Evolutionary conservation across 1,140 invertebrate genomes (phyloP).

Genomic region (Penaeus vannamei): DNA sequence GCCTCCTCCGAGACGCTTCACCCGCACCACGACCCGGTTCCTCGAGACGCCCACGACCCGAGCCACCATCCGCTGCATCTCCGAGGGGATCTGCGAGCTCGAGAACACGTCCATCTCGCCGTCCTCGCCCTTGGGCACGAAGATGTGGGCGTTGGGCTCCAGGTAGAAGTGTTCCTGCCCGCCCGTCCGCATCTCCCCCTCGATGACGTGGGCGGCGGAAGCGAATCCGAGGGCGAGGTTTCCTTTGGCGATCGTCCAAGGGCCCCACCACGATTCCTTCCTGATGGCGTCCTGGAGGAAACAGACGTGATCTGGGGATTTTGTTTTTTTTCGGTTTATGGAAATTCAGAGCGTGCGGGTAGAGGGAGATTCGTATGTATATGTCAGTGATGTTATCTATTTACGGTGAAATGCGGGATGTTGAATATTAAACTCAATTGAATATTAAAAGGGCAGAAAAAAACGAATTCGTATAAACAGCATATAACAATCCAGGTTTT

Average conservation of each 20-base stretch:
- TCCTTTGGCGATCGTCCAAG: slow-evolving; percentile 73
- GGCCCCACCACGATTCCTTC: slow-evolving; percentile 77
- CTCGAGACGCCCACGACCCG: slow-evolving; percentile 81
- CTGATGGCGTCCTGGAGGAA: slow-evolving; percentile 79
- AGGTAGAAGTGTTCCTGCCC: slow-evolving; percentile 98
- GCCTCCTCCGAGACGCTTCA: slow-evolving; percentile 92
- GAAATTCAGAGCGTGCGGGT: too few relatives aligned
- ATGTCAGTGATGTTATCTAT: too few relatives aligned
- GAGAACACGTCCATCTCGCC: slow-evolving; percentile 89
- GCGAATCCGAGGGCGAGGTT: slow-evolving; percentile 79
- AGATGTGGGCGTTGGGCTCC: slow-evolving; percentile 85
- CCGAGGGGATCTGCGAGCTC: slow-evolving; percentile 87
- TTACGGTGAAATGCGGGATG: too few relatives aligned
- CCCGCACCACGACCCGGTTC: slow-evolving; percentile 83
- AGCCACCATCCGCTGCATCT: slow-evolving; percentile 80
- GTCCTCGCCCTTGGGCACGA: slow-evolving; percentile 80
- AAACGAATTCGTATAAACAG: too few relatives aligned
- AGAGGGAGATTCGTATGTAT: too few relatives aligned
- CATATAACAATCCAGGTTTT: too few relatives aligned
- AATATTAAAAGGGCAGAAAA: too few relatives aligned
- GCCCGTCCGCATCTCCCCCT: slow-evolving; percentile 85
- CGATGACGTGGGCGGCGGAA: slow-evolving; percentile 78
- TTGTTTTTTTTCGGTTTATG: too few relatives aligned
- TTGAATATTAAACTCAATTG: too few relatives aligned
- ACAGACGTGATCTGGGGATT: too few relatives aligned